Conservation (phyloP, 2,113 vertebrate genomes). For the Willisornis vidua region DNA sequence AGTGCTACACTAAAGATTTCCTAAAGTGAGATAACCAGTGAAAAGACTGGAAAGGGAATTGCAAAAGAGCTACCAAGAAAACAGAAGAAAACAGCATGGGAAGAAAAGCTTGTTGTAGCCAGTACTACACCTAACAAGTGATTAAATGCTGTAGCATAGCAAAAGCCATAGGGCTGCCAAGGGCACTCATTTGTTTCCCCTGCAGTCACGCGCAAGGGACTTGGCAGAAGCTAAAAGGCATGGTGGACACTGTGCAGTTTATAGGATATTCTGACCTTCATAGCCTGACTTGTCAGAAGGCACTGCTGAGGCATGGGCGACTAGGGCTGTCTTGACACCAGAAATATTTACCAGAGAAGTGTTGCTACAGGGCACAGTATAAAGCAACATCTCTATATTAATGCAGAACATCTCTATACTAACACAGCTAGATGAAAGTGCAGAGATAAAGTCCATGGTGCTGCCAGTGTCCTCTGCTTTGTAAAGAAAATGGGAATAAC, state of each 20-base stretch:
- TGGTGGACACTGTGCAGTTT: not conserved
- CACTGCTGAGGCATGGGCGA: not conserved
- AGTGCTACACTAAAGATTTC: not conserved
- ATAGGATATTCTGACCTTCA: conserved; percentile 41
- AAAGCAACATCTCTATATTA: not conserved
- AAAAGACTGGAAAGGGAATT: not conserved
- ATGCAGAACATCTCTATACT: not conserved
- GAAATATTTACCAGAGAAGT: not conserved
- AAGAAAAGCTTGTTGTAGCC: not conserved
- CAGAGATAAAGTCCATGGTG: rapidly evolving
- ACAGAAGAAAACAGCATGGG: not conserved
- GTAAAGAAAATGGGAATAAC: not conserved
- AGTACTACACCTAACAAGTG: not conserved
- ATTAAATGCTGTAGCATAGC: not conserved
- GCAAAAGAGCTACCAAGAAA: not conserved
- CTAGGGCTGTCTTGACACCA: not conserved
- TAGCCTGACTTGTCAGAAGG: not conserved
- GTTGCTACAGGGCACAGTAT: not conserved
- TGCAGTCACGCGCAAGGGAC: not conserved
- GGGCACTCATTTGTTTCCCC: not conserved
- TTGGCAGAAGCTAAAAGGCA: conserved; percentile 37
- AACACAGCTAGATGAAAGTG: rapidly evolving
- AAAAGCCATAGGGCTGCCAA: rapidly evolving
- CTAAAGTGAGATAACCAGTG: not conserved
- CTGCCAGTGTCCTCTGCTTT: rapidly evolving